Evolutionary conservation across 2,797 vertebrate species (phyloP).

Genomic region (Crax fasciolata): DNA sequence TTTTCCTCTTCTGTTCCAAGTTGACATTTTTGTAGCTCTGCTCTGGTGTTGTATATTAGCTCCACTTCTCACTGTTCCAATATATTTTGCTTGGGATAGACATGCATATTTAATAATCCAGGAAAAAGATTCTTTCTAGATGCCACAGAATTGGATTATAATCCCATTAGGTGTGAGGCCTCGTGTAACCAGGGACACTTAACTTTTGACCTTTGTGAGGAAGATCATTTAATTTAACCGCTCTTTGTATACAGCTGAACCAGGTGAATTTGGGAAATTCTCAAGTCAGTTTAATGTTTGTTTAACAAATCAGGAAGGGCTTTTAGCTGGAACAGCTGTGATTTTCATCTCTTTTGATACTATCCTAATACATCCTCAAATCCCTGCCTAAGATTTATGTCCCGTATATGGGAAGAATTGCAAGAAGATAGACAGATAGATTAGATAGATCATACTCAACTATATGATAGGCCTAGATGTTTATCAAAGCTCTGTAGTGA

Average conservation of each 20-base stretch:
- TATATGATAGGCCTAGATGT: conserved; percentile 55
- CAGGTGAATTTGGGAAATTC: conserved; percentile 78
- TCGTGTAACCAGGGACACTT: conserved; percentile 76
- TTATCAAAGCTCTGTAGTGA: conserved; percentile 72
- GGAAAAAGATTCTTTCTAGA: conserved; percentile 76
- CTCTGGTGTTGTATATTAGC: conserved; percentile 42
- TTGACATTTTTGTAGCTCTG: conserved; percentile 74
- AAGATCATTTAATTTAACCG: conserved; percentile 80
- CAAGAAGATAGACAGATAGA: conserved; percentile 74
- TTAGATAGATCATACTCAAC: conserved; percentile 62
- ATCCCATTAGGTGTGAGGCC: conserved; percentile 77
- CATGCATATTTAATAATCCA: conserved; percentile 81
- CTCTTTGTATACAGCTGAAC: conserved; percentile 73
- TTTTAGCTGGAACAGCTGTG: conserved; percentile 77
- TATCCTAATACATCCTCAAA: conserved; percentile 78
- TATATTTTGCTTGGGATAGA: conserved; percentile 77
- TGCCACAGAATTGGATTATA: conserved; percentile 78
- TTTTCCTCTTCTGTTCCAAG: conserved; percentile 74
- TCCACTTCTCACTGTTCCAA: conserved; percentile 64
- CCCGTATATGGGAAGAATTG: conserved; percentile 64
- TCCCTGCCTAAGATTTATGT: conserved; percentile 76
- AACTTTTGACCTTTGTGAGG: conserved; percentile 81
- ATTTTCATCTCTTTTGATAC: conserved; percentile 78
- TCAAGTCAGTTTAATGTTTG: conserved; percentile 70
- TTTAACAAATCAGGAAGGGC: conserved; percentile 77